Percentiles rank a stretch among this genome's conserved stretches.
These are phyloP conservation scores for Eledone cirrhosa DNA, from an alignment of 2,888 invertebrate genomes.

Conservation along the genomic window DNA sequence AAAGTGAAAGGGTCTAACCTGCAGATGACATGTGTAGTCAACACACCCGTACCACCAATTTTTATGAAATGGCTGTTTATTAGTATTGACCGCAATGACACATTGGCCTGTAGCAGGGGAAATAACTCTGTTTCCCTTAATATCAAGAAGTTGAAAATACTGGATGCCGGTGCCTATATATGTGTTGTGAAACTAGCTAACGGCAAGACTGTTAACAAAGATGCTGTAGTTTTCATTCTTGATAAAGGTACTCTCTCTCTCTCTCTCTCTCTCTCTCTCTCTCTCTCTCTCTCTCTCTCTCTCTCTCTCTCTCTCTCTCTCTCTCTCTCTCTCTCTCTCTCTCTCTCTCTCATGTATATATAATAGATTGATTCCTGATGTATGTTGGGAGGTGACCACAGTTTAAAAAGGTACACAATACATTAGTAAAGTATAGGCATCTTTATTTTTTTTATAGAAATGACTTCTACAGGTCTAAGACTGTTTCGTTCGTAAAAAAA, in stretches of 20 bases:
- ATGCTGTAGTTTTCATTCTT: slow-evolving; percentile 26
- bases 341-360: no score
- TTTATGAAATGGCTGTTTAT: slow-evolving; percentile 17
- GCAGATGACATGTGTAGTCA: slow-evolving; percentile 23
- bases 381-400: no score
- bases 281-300: neutral
- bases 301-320: neutral
- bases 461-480: no score
- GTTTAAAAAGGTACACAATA: no score
- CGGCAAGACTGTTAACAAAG: slow-evolving; percentile 15
- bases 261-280: neutral
- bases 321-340: neutral
- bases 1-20: slow-evolving; percentile 27
- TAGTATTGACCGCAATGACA: neutral
- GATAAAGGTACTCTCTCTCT: slow-evolving; percentile 24
- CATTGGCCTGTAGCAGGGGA: neutral
- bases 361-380: no score
- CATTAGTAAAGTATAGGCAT: no score
- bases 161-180: slow-evolving; percentile 26
- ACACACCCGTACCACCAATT: neutral
- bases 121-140: slow-evolving; percentile 17
- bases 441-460: no score
- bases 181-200: slow-evolving; percentile 25
- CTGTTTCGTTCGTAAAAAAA: no score
- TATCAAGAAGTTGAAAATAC: slow-evolving; percentile 20